Evolutionary conservation across 2,888 invertebrate species (phyloP).

Genomic region (Scaptodrosophila latifasciaeformis): DNA sequence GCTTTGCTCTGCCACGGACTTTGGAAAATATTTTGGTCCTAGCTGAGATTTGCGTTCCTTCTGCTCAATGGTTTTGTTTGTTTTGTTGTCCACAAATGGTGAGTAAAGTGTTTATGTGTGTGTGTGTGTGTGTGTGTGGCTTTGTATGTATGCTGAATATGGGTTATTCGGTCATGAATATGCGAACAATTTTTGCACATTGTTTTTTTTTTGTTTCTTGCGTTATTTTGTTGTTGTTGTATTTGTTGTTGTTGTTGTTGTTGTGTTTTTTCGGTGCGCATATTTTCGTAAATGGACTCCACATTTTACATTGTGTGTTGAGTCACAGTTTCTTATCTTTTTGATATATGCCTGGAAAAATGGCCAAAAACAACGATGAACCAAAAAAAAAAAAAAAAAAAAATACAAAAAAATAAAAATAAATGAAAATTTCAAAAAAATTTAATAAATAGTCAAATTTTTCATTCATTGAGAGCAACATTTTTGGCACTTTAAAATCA

Average conservation of each 20-base stretch:
- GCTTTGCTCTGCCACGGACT: conserved; percentile 37
- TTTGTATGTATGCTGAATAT: conserved; percentile 41
- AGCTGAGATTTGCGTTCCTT: conserved; percentile 61
- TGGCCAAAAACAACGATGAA: no score
- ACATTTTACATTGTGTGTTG: conserved; percentile 59
- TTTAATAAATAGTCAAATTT: no score
- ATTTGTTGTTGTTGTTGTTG: no score
- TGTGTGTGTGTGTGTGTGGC: no score
- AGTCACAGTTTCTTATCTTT: conserved; percentile 58
- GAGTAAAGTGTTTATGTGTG: conserved; percentile 21
- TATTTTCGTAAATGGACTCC: conserved; percentile 63
- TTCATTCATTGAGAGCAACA: no score
- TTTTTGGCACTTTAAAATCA: no score
- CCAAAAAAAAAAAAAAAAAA: no score
- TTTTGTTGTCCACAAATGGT: conserved; percentile 50
- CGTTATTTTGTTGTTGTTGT: no score
- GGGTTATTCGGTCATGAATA: conserved; percentile 67
- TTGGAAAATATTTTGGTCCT: conserved; percentile 63
- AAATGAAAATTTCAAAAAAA: no score
- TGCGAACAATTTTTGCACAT: conserved; percentile 61
- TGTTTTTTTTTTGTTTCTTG: no score
- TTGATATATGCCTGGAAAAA: no score
- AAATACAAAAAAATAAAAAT: no score
- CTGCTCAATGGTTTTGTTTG: conserved; percentile 59
- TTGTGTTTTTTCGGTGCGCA: conserved; percentile 59